Conservation (phyloP, 2,888 invertebrate genomes). For the Mesochorus sp. region DNA sequence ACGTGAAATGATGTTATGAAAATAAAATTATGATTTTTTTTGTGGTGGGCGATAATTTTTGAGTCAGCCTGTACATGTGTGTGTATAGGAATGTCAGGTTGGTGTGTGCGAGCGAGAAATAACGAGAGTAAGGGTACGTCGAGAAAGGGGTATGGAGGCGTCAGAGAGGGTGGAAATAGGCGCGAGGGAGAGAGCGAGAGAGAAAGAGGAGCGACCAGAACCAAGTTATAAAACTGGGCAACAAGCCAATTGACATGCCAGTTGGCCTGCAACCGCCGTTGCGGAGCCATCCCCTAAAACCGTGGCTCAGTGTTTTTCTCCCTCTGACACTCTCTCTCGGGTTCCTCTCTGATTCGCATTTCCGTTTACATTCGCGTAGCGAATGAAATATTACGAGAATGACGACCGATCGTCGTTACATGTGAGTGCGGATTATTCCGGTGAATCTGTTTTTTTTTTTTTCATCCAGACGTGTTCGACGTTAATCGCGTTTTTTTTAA, state of each 20-base stretch:
- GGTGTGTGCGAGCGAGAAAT: conserved; percentile 7
- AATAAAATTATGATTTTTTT: too few species aligned
- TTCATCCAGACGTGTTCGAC: too few species aligned
- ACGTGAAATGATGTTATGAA: too few species aligned
- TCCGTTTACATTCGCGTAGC: background rate
- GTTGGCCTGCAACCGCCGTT: conserved; percentile 80
- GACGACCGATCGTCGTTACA: conserved; percentile 77
- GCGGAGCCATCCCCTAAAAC: conserved; percentile 71
- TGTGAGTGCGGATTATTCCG: conserved; percentile 68
- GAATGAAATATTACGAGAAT: conserved; percentile 69
- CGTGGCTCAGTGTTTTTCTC: conserved; percentile 9
- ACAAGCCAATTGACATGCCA: conserved; percentile 82
- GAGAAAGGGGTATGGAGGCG: conserved; percentile 34
- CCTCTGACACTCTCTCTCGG: conserved; percentile 5
- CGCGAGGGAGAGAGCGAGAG: conserved; percentile 53
- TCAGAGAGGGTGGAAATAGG: conserved; percentile 41
- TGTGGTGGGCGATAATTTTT: too few species aligned
- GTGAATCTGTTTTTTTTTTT: background rate
- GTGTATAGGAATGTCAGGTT: too few species aligned
- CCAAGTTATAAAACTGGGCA: conserved; percentile 81
- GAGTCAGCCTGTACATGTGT: too few species aligned
- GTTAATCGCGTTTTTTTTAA: too few species aligned
- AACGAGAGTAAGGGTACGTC: conserved; percentile 46
- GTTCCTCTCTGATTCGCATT: conserved; percentile 1
- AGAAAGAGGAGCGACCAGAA: conserved; percentile 65